Conservation (phyloP, 2,888 invertebrate genomes). For the Pammene fasciana region DNA sequence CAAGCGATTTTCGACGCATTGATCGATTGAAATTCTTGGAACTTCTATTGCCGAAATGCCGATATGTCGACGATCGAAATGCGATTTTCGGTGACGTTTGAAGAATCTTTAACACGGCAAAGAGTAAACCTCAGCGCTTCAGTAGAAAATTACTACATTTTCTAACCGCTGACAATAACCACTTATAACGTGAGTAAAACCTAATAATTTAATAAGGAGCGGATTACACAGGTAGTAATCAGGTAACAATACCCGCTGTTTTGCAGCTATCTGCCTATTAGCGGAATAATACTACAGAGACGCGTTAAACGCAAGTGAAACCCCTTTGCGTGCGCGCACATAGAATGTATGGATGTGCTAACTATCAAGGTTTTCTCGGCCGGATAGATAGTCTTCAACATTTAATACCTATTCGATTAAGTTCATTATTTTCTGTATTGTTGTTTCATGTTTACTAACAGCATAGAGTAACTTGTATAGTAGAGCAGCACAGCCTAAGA, state of each 20-base stretch:
- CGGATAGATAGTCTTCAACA: too few species aligned
- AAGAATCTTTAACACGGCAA: not conserved
- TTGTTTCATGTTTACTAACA: too few species aligned
- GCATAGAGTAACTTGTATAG: too few species aligned
- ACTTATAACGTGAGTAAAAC: slow-evolving; percentile 16
- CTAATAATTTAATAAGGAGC: slow-evolving; percentile 20
- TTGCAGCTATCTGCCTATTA: slow-evolving; percentile 39
- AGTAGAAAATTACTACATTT: slow-evolving; percentile 7
- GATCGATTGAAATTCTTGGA: too few species aligned
- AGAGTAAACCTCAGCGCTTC: not conserved
- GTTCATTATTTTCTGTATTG: too few species aligned
- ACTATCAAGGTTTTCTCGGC: not conserved
- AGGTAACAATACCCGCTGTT: slow-evolving; percentile 26
- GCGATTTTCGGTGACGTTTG: too few species aligned
- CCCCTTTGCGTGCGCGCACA: slow-evolving; percentile 19
- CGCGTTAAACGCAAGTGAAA: slow-evolving; percentile 35
- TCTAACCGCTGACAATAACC: slow-evolving; percentile 19
- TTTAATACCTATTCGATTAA: too few species aligned
- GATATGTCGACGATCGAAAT: too few species aligned
- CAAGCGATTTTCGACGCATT: too few species aligned
- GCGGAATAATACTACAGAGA: slow-evolving; percentile 30
- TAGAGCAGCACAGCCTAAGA: too few species aligned
- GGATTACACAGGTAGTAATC: slow-evolving; percentile 34
- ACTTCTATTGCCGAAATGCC: too few species aligned
- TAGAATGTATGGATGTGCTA: slow-evolving; percentile 22